phyloP scores from a whole-genome alignment of 1,140 invertebrate genomes.

The Drosophila rhopaloa region DNA sequence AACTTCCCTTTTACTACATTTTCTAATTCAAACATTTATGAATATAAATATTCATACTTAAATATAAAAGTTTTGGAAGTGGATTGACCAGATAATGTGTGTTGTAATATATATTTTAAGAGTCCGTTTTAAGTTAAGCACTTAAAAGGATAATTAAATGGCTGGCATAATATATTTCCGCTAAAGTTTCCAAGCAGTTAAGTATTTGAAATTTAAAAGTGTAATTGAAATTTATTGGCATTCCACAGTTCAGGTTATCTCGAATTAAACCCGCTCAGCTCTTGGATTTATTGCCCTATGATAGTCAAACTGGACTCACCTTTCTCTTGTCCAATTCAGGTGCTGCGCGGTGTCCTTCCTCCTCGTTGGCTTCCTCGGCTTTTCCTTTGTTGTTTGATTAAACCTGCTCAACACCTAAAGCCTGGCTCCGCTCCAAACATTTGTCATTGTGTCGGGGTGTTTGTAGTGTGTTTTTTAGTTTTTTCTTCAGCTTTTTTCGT shows the following conservation, averaged over 20 bases:
- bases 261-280: slow-evolving; percentile 2
- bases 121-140: too few relatives aligned
- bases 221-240: slow-evolving; percentile 4
- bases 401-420: slow-evolving; percentile 55
- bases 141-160: too few relatives aligned
- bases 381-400: slow-evolving; percentile 34
- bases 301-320: slow-evolving; percentile 21
- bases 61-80: too few relatives aligned
- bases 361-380: neutral
- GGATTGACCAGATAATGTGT: too few relatives aligned
- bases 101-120: too few relatives aligned
- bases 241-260: neutral
- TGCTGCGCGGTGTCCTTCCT: slow-evolving; percentile 20
- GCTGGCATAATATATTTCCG: too few relatives aligned
- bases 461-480: slow-evolving; percentile 3
- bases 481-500: slow-evolving; percentile 6
- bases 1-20: too few relatives aligned
- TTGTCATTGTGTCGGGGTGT: slow-evolving; percentile 41
- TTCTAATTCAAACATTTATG: too few relatives aligned
- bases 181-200: too few relatives aligned
- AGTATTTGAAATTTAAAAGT: neutral
- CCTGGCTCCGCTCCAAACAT: slow-evolving; percentile 48
- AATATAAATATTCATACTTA: too few relatives aligned
- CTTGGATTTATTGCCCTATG: slow-evolving; percentile 11
- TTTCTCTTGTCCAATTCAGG: slow-evolving; percentile 15